These are phyloP conservation scores for Propithecus coquereli DNA, from an alignment of 2,113 vertebrate genomes.

Conservation along the genomic window DNA sequence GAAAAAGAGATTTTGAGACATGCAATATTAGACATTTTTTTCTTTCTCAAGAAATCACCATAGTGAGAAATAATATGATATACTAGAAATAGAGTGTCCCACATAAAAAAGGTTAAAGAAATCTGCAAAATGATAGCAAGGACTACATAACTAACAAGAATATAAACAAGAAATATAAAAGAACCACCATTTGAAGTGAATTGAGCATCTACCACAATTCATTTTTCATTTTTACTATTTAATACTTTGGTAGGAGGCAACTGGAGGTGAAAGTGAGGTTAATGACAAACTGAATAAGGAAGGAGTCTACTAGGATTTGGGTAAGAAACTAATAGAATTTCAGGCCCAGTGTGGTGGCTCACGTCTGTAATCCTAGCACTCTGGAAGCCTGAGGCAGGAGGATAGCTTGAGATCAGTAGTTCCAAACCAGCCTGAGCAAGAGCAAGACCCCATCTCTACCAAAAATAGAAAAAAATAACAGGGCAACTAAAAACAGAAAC, in stretches of 20 bases:
- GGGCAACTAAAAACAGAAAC: too few species aligned
- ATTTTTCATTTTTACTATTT: background rate
- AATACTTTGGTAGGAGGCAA: background rate
- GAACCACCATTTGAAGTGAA: background rate
- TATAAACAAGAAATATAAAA: background rate
- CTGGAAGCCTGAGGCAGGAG: too few species aligned
- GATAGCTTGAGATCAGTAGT: too few species aligned
- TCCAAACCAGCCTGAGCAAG: too few species aligned
- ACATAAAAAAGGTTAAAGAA: background rate
- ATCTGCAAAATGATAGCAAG: background rate
- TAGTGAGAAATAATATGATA: background rate
- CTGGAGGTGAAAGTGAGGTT: background rate
- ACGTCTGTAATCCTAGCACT: too few species aligned
- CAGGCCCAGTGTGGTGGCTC: background rate
- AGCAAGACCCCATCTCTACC: too few species aligned
- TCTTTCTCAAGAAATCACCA: background rate
- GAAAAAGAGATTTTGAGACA: background rate
- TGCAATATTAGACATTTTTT: background rate
- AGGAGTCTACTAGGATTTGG: background rate
- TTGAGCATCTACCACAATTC: background rate
- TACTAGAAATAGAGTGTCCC: background rate
- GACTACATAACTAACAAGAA: background rate
- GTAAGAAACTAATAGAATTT: background rate
- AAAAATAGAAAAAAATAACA: too few species aligned
- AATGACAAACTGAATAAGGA: background rate